Conservation (phyloP, 2,797 vertebrate genomes). For the Prionace glauca region DNA sequence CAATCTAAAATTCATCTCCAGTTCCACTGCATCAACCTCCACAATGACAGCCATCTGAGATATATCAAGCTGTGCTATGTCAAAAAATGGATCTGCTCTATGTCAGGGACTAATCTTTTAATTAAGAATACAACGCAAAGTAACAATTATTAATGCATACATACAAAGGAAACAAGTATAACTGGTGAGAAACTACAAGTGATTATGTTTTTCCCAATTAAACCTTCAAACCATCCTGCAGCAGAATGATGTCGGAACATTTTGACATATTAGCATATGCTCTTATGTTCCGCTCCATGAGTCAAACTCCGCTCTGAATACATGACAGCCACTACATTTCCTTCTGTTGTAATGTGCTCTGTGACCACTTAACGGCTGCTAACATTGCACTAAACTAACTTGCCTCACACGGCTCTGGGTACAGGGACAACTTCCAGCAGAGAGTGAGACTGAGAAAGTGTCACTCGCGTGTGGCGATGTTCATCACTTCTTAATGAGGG, state of each 20-base stretch:
- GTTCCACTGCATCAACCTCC: background rate
- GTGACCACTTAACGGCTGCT: background rate
- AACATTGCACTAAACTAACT: background rate
- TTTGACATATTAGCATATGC: background rate
- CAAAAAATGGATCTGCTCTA: background rate
- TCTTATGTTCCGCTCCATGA: background rate
- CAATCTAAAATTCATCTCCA: slow-evolving; percentile 14
- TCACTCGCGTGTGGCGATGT: background rate
- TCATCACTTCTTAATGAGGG: background rate
- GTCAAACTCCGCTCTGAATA: background rate
- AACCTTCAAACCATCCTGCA: background rate
- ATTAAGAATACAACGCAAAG: slow-evolving; percentile 12
- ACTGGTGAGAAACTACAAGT: background rate
- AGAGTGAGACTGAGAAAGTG: background rate
- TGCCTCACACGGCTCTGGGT: background rate
- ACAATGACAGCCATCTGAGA: background rate
- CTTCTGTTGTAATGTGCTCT: background rate
- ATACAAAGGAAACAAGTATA: slow-evolving; percentile 25
- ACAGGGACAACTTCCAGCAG: background rate
- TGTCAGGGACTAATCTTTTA: slow-evolving; percentile 20
- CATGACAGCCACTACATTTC: slow-evolving; percentile 4
- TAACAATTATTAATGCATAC: background rate
- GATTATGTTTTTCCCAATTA: slow-evolving; percentile 24
- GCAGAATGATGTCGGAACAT: slow-evolving; percentile 22
- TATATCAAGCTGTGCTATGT: slow-evolving; percentile 16